Percentiles rank a stretch among this genome's conserved stretches.
phyloP scores from a whole-genome alignment of 2,113 vertebrate species.

The Corvus moneduloides region DNA sequence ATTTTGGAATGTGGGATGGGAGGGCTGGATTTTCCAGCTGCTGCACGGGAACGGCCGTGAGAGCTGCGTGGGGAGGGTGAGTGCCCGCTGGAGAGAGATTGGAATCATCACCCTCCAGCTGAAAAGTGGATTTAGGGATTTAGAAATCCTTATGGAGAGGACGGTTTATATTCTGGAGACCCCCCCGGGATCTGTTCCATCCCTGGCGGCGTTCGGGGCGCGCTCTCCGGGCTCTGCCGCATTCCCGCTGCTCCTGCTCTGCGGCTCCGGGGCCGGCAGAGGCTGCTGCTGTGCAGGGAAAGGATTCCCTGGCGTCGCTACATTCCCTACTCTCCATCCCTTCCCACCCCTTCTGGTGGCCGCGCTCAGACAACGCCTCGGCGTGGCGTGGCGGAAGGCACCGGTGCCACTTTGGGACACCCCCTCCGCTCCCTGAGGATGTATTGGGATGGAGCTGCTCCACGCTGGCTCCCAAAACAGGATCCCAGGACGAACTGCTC shows the following conservation, averaged over 20 bases:
- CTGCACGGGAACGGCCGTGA: fast-evolving
- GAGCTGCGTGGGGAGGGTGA: fast-evolving
- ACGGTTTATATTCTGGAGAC: fast-evolving
- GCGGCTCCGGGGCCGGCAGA: background rate
- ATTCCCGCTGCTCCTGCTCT: background rate
- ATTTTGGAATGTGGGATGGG: fast-evolving
- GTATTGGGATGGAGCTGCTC: background rate
- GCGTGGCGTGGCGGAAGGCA: background rate
- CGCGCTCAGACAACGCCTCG: fast-evolving
- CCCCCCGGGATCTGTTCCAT: too few relatives aligned
- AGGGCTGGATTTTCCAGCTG: background rate
- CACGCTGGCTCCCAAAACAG: background rate
- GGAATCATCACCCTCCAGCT: background rate
- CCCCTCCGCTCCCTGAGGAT: fast-evolving
- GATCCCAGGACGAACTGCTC: background rate
- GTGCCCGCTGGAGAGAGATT: fast-evolving
- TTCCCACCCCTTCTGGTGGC: background rate
- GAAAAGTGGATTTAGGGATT: fast-evolving
- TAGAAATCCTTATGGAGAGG: fast-evolving
- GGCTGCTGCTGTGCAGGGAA: slow-evolving; percentile 39
- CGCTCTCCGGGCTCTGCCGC: fast-evolving
- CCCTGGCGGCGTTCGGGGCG: background rate
- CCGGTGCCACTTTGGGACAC: fast-evolving
- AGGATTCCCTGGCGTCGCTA: fast-evolving
- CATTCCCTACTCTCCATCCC: background rate